Conservation (phyloP, 2,797 vertebrate genomes). For the Syngnathus acus region DNA sequence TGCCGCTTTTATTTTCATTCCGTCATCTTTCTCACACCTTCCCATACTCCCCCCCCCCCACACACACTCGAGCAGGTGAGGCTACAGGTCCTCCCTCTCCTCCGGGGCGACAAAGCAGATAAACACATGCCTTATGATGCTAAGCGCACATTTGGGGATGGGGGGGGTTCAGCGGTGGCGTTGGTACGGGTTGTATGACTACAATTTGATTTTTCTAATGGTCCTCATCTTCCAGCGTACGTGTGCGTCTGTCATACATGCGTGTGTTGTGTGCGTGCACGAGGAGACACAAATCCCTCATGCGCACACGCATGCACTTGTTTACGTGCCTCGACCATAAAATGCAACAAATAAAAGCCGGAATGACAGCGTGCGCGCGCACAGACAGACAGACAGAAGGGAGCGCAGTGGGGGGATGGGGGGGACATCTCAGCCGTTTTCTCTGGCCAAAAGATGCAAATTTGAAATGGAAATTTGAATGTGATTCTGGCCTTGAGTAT, state of each 20-base stretch:
- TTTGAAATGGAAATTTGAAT: background rate
- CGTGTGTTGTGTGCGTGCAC: background rate
- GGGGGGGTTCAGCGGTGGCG: conserved; percentile 1
- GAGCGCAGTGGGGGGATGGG: background rate
- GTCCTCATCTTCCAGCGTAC: background rate
- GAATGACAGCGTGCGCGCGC: background rate
- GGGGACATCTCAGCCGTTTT: conserved; percentile 2
- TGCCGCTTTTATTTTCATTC: conserved; percentile 22
- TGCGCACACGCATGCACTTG: background rate
- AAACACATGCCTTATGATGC: background rate
- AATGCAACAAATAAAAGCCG: background rate
- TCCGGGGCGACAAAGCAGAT: conserved; percentile 17
- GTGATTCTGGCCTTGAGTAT: background rate
- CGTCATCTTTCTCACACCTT: background rate
- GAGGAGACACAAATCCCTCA: background rate
- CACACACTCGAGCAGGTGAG: conserved; percentile 1
- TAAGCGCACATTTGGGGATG: background rate
- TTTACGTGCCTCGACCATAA: conserved; percentile 5
- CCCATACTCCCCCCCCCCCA: background rate
- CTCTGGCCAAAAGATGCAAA: background rate
- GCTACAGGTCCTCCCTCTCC: conserved; percentile 35
- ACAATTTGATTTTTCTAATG: too few species aligned
- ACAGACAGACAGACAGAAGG: background rate
- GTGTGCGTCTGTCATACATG: background rate
- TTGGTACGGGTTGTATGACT: background rate